Evolutionary conservation across 2,113 vertebrate species (phyloP).

Genomic region (Gambusia holbrooki): DNA sequence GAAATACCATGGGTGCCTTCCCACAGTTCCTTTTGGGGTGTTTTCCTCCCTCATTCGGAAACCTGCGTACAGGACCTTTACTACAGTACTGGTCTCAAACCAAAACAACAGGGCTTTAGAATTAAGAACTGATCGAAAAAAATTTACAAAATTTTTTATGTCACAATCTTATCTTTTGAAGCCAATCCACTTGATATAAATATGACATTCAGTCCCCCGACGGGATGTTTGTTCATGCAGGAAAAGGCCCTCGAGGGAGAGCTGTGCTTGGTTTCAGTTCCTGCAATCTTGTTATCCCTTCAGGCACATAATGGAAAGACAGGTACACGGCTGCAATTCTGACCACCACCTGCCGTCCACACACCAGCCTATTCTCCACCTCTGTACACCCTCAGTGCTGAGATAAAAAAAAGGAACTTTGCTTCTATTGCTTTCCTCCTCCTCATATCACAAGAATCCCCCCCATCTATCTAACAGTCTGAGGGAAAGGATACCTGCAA

Average conservation of each 20-base stretch:
- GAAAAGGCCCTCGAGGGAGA: constrained; percentile 23
- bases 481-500: constrained; percentile 71
- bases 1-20: constrained; percentile 28
- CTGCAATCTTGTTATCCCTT: constrained; percentile 58
- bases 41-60: constrained; percentile 8
- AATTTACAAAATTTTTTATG: neutral
- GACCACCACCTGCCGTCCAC: constrained; percentile 52
- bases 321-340: constrained; percentile 44
- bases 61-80: neutral
- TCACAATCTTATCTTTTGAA: constrained; percentile 20
- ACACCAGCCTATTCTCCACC: constrained; percentile 8
- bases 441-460: constrained; percentile 33
- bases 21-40: constrained; percentile 10
- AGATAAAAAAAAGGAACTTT: constrained; percentile 31
- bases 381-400: constrained; percentile 28
- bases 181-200: constrained; percentile 33
- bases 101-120: constrained; percentile 9
- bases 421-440: constrained; percentile 27
- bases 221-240: constrained; percentile 36
- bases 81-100: constrained; percentile 11
- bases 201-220: constrained; percentile 24
- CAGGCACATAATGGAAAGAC: constrained; percentile 50
- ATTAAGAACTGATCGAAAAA: too few relatives aligned
- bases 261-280: constrained; percentile 35
- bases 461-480: constrained; percentile 49